Percentiles rank a stretch among this genome's conserved stretches.
These are phyloP conservation scores for Drosophila nigritarsus DNA, from an alignment of 2,888 invertebrate species.

Conservation along the genomic window DNA sequence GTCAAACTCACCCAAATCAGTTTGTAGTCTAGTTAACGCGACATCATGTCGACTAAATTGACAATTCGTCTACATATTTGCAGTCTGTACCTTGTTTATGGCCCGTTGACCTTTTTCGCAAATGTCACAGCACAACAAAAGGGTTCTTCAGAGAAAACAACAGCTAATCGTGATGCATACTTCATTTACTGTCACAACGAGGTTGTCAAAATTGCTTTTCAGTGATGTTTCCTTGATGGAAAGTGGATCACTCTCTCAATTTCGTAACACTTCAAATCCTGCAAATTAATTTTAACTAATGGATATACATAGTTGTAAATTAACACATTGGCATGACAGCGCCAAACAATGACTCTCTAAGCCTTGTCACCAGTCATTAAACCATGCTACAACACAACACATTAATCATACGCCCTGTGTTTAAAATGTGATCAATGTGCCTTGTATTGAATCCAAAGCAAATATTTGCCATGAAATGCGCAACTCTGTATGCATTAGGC, in stretches of 20 bases:
- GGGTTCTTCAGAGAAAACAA: slow-evolving; percentile 44
- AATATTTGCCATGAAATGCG: slow-evolving; percentile 31
- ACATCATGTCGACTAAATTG: slow-evolving; percentile 60
- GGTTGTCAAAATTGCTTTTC: slow-evolving; percentile 30
- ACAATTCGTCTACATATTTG: slow-evolving; percentile 65
- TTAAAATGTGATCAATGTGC: slow-evolving; percentile 45
- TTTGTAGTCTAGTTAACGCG: slow-evolving; percentile 44
- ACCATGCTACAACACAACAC: slow-evolving; percentile 14
- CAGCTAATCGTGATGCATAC: slow-evolving; percentile 24
- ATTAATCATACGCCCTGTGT: slow-evolving; percentile 70
- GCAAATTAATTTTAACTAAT: slow-evolving; percentile 18
- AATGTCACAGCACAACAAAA: slow-evolving; percentile 34
- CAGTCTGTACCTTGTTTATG: slow-evolving; percentile 35
- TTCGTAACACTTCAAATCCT: neutral
- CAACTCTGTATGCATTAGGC: slow-evolving; percentile 11
- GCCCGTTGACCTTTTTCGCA: slow-evolving; percentile 52
- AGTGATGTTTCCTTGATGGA: slow-evolving; percentile 10
- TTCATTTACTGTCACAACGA: neutral
- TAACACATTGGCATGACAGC: slow-evolving; percentile 41
- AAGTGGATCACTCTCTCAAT: slow-evolving; percentile 29
- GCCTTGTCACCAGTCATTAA: slow-evolving; percentile 23
- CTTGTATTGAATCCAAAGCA: slow-evolving; percentile 57
- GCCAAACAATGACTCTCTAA: neutral
- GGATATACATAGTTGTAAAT: slow-evolving; percentile 27
- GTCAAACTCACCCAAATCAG: slow-evolving; percentile 52